Conservation (phyloP, 2,888 invertebrate genomes). For the Anoplius nigerrimus region DNA sequence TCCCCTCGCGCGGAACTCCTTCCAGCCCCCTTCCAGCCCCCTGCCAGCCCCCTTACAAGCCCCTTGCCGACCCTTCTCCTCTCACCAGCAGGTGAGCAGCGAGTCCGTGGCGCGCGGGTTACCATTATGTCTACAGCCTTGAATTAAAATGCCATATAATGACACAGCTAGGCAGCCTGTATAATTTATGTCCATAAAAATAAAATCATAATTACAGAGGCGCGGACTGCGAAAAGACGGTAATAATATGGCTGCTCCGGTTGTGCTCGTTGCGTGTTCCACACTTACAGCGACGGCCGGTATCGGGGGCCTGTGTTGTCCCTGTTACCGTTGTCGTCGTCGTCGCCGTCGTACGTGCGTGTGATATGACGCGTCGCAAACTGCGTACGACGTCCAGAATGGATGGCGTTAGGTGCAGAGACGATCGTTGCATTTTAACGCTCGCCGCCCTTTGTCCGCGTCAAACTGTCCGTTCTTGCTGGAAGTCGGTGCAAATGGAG, state of each 20-base stretch:
- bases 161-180: constrained; percentile 71
- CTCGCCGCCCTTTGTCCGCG: too few species aligned
- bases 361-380: not conserved
- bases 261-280: constrained; percentile 54
- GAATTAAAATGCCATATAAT: constrained; percentile 74
- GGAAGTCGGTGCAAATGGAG: too few species aligned
- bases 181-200: constrained; percentile 74
- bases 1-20: not conserved
- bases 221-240: constrained; percentile 71
- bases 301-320: constrained; percentile 34
- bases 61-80: constrained; percentile 1
- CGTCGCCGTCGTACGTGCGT: constrained; percentile 4
- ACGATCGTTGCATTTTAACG: too few species aligned
- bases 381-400: too few species aligned
- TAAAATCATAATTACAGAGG: constrained; percentile 74
- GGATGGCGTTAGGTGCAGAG: too few species aligned
- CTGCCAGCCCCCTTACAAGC: not conserved
- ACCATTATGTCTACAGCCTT: constrained; percentile 73
- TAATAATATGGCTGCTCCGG: constrained; percentile 67
- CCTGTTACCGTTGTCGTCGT: constrained; percentile 13
- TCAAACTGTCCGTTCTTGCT: too few species aligned
- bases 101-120: constrained; percentile 59
- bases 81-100: constrained; percentile 59
- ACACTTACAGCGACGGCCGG: constrained; percentile 38
- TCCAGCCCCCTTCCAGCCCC: not conserved